Evolutionary conservation across 2,113 vertebrate species (phyloP).

Genomic region (Pseudolaguvia tuberculata): DNA sequence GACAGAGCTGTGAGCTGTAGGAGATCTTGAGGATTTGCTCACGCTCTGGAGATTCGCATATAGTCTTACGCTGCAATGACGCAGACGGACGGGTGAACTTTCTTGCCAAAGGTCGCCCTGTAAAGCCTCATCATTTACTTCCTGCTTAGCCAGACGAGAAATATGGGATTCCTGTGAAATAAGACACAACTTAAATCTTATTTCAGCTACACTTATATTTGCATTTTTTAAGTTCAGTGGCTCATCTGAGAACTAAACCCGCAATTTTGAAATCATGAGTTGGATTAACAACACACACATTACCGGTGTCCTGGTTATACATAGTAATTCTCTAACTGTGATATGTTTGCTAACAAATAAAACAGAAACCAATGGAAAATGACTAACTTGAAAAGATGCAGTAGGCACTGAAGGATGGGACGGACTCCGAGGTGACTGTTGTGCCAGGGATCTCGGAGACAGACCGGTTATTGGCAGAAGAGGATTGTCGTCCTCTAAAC

Average conservation of each 20-base stretch:
- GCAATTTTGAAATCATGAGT: too few species aligned
- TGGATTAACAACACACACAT: too few species aligned
- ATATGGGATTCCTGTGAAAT: constrained; percentile 33
- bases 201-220: background rate
- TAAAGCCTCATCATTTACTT: constrained; percentile 41
- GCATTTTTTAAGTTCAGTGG: too few species aligned
- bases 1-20: constrained; percentile 49
- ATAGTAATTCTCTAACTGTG: background rate
- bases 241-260: too few species aligned
- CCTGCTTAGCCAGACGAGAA: constrained; percentile 7
- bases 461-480: constrained; percentile 55
- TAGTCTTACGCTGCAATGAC: constrained; percentile 24
- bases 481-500: constrained; percentile 42
- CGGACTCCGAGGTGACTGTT: constrained; percentile 34
- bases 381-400: constrained; percentile 37
- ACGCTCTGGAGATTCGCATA: constrained; percentile 55
- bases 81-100: background rate
- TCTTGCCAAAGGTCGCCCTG: constrained; percentile 33
- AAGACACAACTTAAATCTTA: background rate
- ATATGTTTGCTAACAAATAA: background rate
- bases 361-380: background rate
- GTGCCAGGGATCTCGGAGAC: constrained; percentile 46
- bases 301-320: too few species aligned
- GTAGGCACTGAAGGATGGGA: background rate
- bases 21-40: constrained; percentile 59